A percentile compares a stretch with the other conserved stretches of the same genome.
These are phyloP conservation scores for Propithecus coquereli DNA, from an alignment of 2,113 vertebrate species.

Conservation along the genomic window DNA sequence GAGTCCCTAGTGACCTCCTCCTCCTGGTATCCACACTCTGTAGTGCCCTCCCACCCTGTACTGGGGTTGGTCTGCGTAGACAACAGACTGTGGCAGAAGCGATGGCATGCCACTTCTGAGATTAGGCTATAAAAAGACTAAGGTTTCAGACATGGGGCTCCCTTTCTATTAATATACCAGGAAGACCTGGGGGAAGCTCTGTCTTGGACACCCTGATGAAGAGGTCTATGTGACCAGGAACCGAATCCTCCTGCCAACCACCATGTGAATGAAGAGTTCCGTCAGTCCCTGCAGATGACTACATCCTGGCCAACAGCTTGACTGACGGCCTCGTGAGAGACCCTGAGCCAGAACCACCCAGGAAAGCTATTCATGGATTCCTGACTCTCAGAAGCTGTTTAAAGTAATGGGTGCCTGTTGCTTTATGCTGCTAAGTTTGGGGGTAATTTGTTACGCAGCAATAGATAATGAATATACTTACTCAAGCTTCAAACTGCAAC, in stretches of 20 bases:
- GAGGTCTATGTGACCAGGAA: neutral
- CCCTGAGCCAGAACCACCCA: neutral
- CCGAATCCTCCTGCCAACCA: neutral
- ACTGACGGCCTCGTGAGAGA: neutral
- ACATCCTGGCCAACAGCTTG: neutral
- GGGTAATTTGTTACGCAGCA: neutral
- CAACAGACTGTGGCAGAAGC: neutral
- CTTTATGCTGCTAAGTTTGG: neutral
- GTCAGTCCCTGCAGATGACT: neutral
- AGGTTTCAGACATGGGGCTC: neutral
- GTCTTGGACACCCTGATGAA: neutral
- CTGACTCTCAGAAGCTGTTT: neutral
- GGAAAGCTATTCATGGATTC: neutral
- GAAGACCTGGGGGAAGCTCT: neutral
- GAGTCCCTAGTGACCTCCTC: neutral
- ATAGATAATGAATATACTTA: neutral
- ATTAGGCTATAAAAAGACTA: neutral
- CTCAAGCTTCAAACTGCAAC: neutral
- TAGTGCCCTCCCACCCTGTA: no score
- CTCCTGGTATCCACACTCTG: neutral
- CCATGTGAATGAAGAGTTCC: neutral
- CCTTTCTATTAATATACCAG: neutral
- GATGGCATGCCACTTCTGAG: neutral
- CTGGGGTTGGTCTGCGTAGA: neutral
- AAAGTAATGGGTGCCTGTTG: neutral